Evolutionary conservation across 2,113 vertebrate species (phyloP), one percentile per base, ranked within the genome.

Genomic region (Sylvia atricapilla): DNA sequence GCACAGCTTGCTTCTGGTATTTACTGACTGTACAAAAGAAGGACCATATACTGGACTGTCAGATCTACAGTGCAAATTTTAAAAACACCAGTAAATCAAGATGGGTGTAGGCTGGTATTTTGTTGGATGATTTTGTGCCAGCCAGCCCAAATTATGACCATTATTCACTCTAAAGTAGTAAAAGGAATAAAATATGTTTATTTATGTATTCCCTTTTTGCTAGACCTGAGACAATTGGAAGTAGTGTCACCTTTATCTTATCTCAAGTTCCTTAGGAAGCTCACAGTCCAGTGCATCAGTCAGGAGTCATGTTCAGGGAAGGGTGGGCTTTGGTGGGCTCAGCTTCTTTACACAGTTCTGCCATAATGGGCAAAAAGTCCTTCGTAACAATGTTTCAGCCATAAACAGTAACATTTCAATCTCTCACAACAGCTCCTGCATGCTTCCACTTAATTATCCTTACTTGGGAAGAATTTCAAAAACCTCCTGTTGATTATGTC

Each of bases 401-500:
- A 58, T 85, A 67, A 67, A 67, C 43, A 49, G 20, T 41, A 75
- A 58, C 25, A 35, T 85, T 76, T 58, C 16, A 67, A 11, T 58
- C 43, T 75, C 35, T 76, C 35, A 50, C 20, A 67, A 43, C 52
- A 59, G 83, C 62, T 67, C 25, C 84, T 46, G 52, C 49, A 23
- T 84, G 66, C 69, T 94, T 68, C 89, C 69, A 66, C 35, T 63
- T 94, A 94, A 92, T 92, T 94, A 84, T 87, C 84, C 70, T 81
- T 89, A 46, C 52, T 86, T 31, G 53, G 89, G 69, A 89, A 91
- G 66, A 75, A 88, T 95, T 94, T 97, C 47, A 87, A 91, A 92
- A 93, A 41, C 80, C 91, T 94, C 84, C 77, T 68, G 80, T 87
- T 87, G 80, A 74, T 94, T 50, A 9, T 83, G 90, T 95, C 90